Evolutionary conservation across 2,888 invertebrate genomes (phyloP), one percentile per base, ranked within the genome.

Genomic region (Sisyra nigra): DNA sequence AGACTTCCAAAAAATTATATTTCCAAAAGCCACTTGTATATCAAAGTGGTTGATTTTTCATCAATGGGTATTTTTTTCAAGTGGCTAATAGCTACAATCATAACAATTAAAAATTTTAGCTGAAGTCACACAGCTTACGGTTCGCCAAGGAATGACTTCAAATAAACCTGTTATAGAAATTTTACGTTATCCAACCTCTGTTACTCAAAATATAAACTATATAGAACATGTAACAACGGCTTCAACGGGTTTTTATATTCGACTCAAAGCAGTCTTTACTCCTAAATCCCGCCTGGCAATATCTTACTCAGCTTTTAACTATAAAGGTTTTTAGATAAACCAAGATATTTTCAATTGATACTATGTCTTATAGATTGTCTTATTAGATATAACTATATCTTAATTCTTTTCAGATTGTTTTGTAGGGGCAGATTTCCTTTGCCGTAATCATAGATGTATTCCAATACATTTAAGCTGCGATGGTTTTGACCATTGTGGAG

Each of bases 401-500:
- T 40, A n/a, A n/a, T 17, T 38, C 48, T 43, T 55, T 59, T 8
- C 51, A 80, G 79, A 76, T 58, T 80, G 80, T 54, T 75, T 72
- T 53, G 66, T 73, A 36, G 73, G 72, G 11, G 70, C 74, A 18
- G 80, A 82, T 53, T 80, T 78, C 53, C 63, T 78, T 13, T 83
- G 83, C 50, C 68, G 72, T 44, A 82, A 83, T 55, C 72, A 75
- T 51, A 69, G 80, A 45, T 83, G 83, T 55, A 76, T 81, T 51
- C 71, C 76, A 1, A 67, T 66, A 39, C 68, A 74, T 17, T 58
- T 83, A 31, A 72, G 73, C 43, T 83, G 83, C 55, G 82, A 84
- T 57, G 79, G 80, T 6, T 78, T 80, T 50, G 80, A 83, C 60
- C 80, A 83, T 51, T 83, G 83, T 51, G 82, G 81, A 1, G 81